Evolutionary conservation across 2,113 vertebrate genomes (phyloP), one percentile per base, ranked within the genome.

Genomic region (Halcyon malimbica): DNA sequence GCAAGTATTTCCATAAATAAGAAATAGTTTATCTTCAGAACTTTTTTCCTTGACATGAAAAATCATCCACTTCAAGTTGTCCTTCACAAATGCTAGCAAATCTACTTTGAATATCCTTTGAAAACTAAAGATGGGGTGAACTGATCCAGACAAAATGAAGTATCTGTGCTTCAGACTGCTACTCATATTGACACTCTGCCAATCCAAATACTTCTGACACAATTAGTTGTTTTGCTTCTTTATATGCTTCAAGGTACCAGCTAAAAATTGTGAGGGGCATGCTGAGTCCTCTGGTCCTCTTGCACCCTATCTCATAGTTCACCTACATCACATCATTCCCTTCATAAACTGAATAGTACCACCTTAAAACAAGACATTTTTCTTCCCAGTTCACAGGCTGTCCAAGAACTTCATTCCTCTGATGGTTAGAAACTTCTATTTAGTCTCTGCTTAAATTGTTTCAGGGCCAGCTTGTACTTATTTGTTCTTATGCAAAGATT

Each of bases 241-340:
- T 7, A 16, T n/a, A 39, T 37, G 24, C 24, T 69, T 91, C 44
- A 82, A 39, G 25, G 28, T 60, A 70, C 9, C 9, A 62, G 10
- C 16, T 48, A 67, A 63, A 46, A 75, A 85, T 24, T 74, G 51
- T 7, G 19, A 0, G 0, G 4, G 10, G 15, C n/a, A 84, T 0
- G 3, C 9, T 5, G 6, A 64, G 14, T 68, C 46, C 18, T 76
- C 9, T 59, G 53, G 31, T 53, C 8, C 15, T 69, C 35, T 84
- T 69, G 29, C 10, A 73, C 8, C 3, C 19, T 57, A 39, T 41
- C 18, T 53, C 35, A 62, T 18, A 35, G 12, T 51, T 87, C 2
- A 3, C 7, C 11, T 25, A 18, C 35, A 33, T 5, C 29, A 48
- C 26, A 62, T 51, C 9, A 62, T 41, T 67, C 33, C 25, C 44